Evolutionary conservation across 2,888 invertebrate species (phyloP).

Genomic region (Abscondita cerata): DNA sequence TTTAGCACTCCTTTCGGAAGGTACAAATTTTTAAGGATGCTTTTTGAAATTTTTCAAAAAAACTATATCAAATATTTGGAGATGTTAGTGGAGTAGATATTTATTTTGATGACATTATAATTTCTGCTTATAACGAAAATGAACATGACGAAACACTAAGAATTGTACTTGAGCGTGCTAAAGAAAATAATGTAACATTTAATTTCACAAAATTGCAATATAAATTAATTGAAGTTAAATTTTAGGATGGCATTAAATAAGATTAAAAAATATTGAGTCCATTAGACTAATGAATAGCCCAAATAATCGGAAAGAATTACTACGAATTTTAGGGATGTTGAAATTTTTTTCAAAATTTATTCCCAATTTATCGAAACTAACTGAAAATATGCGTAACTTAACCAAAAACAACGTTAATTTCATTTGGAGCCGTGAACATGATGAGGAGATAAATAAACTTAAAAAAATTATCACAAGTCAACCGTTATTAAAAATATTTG

Average conservation of each 20-base stretch:
- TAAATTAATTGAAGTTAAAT: neutral
- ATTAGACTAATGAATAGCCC: neutral
- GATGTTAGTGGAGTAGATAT: too few relatives aligned
- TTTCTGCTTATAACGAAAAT: neutral
- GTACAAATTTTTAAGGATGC: too few relatives aligned
- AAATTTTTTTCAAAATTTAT: slow-evolving; percentile 1
- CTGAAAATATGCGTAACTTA: neutral
- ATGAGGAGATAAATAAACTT: neutral
- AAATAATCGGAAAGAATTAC: neutral
- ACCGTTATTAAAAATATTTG: slow-evolving; percentile 10
- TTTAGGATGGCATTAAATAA: neutral
- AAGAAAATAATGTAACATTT: neutral
- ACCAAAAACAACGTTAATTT: neutral
- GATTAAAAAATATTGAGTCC: neutral
- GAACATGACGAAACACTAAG: neutral
- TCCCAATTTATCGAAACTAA: neutral
- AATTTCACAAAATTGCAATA: neutral
- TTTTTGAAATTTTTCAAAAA: too few relatives aligned
- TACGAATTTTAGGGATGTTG: slow-evolving; percentile 1
- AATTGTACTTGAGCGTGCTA: neutral
- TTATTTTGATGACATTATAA: too few relatives aligned
- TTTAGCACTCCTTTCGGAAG: too few relatives aligned
- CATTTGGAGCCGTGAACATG: neutral
- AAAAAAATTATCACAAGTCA: neutral
- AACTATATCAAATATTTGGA: too few relatives aligned